Base-by-base conservation (phyloP, 2,888 invertebrate genomes). In the Notocelia uddmanniana region DNA sequence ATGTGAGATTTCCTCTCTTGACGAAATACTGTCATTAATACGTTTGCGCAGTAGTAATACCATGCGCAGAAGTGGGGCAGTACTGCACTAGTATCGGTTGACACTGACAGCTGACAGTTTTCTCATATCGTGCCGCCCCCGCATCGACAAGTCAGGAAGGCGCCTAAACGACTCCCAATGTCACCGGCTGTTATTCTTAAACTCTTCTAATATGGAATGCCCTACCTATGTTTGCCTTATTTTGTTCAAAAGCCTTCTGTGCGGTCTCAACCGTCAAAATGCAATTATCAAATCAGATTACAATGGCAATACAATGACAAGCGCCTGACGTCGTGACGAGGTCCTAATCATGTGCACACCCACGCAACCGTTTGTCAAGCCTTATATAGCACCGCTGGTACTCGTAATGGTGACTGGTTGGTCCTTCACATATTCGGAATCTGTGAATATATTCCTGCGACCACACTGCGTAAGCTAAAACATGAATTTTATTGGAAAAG, bases 271-370 rank as follows among this genome's bases (percentile, higher is more conserved):
- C 48, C 48, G 26, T 48, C n/a, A 37, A 48, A 18, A n/a, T 21
- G 8, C 8, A 34, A 64, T n/a, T 52, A 54, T 63, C 15, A 15
- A 60, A 48, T 48, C n/a, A 50, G 21, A 59, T n/a, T n/a, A 31
- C 63, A 50, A 52, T 63, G 34, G 34, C 52, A 52, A 10, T 34
- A 52, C 34, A 52, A 63, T 63, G 63, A 63, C 63, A 62, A 18
- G 11, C 23, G 15, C 19, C 63, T 64, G 63, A 52, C 52, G 50
- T 31, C 10, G 8, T 5, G 11, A n/a, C 48, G 34, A 52, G 34
- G 63, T 64, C 21, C 63, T 64, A 64, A 64, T 54, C 63, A 15
- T 23, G 37, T 54, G 19, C n/a, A 15, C 31, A 3, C 63, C 63
- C 31, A 64, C 63, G 52, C 63, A 21, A 0, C 19, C 37, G 15